Percentiles rank a stretch among this genome's conserved stretches.
Evolutionary conservation across 2,113 vertebrate genomes (phyloP).

Genomic region (Rhineura floridana): DNA sequence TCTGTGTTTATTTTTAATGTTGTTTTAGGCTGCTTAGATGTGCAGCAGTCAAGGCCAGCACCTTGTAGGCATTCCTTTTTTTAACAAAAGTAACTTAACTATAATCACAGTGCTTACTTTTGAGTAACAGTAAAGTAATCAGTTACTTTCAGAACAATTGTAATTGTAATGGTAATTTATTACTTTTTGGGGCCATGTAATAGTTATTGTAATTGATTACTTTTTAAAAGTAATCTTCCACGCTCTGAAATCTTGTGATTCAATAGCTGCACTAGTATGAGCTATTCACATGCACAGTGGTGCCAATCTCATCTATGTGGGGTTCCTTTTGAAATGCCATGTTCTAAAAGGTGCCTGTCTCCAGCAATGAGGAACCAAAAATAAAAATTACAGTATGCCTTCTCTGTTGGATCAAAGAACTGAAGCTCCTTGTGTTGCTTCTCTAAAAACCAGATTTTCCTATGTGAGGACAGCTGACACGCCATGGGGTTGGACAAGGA

Average conservation of each 20-base stretch:
- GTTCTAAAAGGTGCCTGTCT: background rate
- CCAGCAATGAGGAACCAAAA: background rate
- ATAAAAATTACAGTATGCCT: fast-evolving
- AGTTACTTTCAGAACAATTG: too few relatives aligned
- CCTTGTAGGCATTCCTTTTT: too few relatives aligned
- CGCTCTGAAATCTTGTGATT: background rate
- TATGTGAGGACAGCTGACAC: background rate
- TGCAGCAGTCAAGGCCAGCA: too few relatives aligned
- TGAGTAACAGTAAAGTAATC: too few relatives aligned
- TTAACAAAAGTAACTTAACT: too few relatives aligned
- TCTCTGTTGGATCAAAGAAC: background rate
- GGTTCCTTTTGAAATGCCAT: background rate
- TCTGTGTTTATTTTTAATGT: too few relatives aligned
- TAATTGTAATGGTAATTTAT: too few relatives aligned
- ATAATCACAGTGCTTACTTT: too few relatives aligned
- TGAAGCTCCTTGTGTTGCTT: background rate
- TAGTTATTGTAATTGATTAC: too few relatives aligned
- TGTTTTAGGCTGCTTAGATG: too few relatives aligned
- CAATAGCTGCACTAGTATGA: background rate
- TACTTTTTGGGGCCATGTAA: too few relatives aligned
- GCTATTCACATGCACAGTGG: background rate
- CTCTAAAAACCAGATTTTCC: constrained; percentile 5
- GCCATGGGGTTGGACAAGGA: background rate
- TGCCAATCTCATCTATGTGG: background rate
- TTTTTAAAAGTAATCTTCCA: too few relatives aligned